Base-by-base conservation (phyloP, 2,888 invertebrate species). In the Salpingus planirostris region DNA sequence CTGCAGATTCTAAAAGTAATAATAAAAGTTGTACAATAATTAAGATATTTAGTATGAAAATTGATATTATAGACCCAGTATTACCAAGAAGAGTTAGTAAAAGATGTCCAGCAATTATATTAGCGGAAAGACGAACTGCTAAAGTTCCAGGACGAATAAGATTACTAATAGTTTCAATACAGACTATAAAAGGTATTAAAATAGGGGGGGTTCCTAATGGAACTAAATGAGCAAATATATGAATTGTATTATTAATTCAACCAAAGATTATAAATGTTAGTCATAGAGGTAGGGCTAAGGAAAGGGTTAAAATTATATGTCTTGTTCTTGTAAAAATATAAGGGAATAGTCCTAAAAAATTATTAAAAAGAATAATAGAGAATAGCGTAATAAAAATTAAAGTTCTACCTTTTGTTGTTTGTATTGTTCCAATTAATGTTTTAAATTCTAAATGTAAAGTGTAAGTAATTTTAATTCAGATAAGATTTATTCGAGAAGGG, bases 91-190 rank as follows among this genome's bases (percentile, higher is more conserved):
- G 46, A 1, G 76, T 76, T 69, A 37, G 24, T 22, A 37, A 25
- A 14, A 37, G 12, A 80, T 81, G 78, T 0, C 79, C 80, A 1
- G 80, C 78, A 68, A 80, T 78, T 74, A 81, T 80, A 67, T 37
- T 37, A 8, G 37, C 37, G 1, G 37, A 26, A n/a, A 37, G 18
- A 2, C 37, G 80, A 36, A 83, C 71, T 1, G 77, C 73, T 67
- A 82, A 62, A 2, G 81, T 81, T 59, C 72, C 66, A 0, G 80
- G 78, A 7, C 78, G 79, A 62, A 81, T 80, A 44, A 79, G 48
- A 66, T 80, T 80, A 50, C 80, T 82, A 64, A 79, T 75, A 21
- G 76, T 71, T 76, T 82, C 81, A 72, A 81, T 80, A 62, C 77
- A 59, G 4, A 82, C 79, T 70, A 82, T 78, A 67, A 82, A 80